A percentile compares a stretch with the other conserved stretches of the same genome.
These are phyloP conservation scores for Eulacestoma nigropectus DNA, from an alignment of 2,113 vertebrate species.

Conservation along the genomic window DNA sequence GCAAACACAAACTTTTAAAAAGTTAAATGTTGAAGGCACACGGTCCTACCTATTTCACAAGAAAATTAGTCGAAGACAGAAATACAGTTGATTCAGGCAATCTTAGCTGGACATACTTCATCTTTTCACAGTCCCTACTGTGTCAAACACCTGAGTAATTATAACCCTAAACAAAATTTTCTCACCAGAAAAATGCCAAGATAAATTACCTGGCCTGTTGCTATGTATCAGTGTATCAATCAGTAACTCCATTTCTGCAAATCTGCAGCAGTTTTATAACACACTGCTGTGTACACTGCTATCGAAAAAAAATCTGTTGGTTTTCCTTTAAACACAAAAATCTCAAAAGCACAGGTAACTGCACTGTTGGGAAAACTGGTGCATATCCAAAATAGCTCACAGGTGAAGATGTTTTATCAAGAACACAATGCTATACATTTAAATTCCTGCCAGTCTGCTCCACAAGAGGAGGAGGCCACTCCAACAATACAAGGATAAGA, in stretches of 20 bases:
- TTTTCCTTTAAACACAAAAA: neutral
- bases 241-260: neutral
- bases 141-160: neutral
- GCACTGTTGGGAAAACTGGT: neutral
- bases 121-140: neutral
- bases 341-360: neutral
- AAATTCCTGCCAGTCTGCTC: neutral
- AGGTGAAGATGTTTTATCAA: neutral
- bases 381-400: neutral
- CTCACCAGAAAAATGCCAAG: neutral
- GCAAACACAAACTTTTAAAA: neutral
- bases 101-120: neutral
- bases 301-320: neutral
- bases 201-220: neutral
- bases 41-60: neutral
- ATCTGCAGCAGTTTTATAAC: neutral
- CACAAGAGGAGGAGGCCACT: neutral
- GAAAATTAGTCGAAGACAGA: neutral
- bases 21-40: neutral
- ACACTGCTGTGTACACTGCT: neutral
- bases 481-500: slow-evolving; percentile 42
- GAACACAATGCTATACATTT: neutral
- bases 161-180: neutral
- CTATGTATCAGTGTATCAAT: neutral
- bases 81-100: neutral